These are phyloP conservation scores for Silurus asotus DNA, from an alignment of 2,113 vertebrate species.

Conservation along the genomic window DNA sequence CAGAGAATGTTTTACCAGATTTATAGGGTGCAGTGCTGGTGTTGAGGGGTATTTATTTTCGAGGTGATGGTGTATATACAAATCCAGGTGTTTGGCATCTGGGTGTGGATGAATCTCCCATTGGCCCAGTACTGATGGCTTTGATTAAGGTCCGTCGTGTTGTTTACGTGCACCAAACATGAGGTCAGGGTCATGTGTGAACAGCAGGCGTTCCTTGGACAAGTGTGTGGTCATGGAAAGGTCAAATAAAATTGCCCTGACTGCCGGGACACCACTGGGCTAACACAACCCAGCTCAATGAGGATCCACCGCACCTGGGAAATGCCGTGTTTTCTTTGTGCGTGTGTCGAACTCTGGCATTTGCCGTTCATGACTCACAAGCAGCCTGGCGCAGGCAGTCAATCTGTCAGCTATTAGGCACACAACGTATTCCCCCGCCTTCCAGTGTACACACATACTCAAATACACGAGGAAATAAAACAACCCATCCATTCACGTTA, in stretches of 20 bases:
- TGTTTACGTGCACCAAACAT: neutral
- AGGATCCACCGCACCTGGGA: neutral
- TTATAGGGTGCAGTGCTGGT: constrained; percentile 18
- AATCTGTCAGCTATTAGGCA: constrained; percentile 41
- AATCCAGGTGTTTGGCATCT: constrained; percentile 9
- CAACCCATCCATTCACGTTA: constrained; percentile 57
- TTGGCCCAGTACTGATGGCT: neutral
- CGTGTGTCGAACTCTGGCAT: constrained; percentile 7
- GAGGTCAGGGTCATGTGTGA: constrained; percentile 20
- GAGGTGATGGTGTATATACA: constrained; percentile 12
- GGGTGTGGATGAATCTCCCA: neutral
- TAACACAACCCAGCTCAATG: neutral
- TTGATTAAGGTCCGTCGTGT: constrained; percentile 14
- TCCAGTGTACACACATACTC: constrained; percentile 40
- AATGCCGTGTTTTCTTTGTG: neutral
- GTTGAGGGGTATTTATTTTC: constrained; percentile 1
- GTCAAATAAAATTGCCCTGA: neutral
- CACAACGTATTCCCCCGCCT: constrained; percentile 26
- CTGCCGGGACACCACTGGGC: neutral
- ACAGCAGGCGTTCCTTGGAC: neutral
- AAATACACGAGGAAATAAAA: constrained; percentile 40
- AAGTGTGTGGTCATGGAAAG: neutral
- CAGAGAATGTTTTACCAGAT: neutral
- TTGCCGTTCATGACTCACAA: constrained; percentile 29
- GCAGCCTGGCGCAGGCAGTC: constrained; percentile 25